phyloP scores from a whole-genome alignment of 2,888 invertebrate species.

The Candidula unifasciata region DNA sequence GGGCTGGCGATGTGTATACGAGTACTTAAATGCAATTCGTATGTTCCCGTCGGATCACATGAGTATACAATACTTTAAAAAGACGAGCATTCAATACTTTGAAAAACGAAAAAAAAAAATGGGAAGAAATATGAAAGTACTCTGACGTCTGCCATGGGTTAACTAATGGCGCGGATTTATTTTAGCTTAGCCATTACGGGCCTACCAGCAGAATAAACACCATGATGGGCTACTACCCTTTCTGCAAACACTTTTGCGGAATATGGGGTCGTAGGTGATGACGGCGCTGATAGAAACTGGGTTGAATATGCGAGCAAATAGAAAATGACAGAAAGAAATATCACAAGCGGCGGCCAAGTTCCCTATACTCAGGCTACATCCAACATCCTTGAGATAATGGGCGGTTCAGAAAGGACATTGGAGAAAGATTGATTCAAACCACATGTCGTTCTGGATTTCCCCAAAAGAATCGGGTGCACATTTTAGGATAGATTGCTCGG shows the following conservation, averaged over 20 bases:
- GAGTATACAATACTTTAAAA: too few relatives aligned
- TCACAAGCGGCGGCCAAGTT: neutral
- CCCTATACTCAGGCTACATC: neutral
- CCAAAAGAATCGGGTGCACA: neutral
- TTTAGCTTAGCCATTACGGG: too few relatives aligned
- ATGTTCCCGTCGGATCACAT: too few relatives aligned
- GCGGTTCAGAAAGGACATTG: neutral
- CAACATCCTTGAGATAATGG: neutral
- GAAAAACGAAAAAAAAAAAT: neutral
- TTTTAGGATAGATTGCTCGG: neutral
- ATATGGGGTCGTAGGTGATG: neutral
- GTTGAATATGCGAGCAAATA: conserved; percentile 5
- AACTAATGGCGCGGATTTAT: too few relatives aligned
- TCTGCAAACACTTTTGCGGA: neutral
- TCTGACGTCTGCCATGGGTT: too few relatives aligned
- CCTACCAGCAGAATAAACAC: too few relatives aligned
- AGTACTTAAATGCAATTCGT: too few relatives aligned
- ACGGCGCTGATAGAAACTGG: neutral
- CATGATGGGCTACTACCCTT: neutral
- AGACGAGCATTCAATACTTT: too few relatives aligned
- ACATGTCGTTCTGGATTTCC: neutral
- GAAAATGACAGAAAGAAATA: neutral
- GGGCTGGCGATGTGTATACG: too few relatives aligned
- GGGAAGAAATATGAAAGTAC: neutral
- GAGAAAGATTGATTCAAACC: conserved; percentile 19